These are phyloP conservation scores for Acrossocheilus fasciatus DNA, from an alignment of 2,797 vertebrate genomes.

Conservation along the genomic window DNA sequence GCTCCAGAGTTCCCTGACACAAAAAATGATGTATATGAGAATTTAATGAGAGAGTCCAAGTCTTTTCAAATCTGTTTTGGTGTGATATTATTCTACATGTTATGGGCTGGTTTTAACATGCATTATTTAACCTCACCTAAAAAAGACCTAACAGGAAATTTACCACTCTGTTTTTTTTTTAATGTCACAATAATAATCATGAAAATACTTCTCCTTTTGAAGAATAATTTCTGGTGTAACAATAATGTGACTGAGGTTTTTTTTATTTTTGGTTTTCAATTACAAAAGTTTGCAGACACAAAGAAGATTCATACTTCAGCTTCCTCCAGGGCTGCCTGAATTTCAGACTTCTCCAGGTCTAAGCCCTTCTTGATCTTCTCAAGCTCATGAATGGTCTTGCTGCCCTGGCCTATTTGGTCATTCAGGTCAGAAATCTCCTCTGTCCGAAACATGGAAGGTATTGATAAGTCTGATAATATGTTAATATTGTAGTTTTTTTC, in stretches of 20 bases:
- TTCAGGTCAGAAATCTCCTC: conserved; percentile 92
- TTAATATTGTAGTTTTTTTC: background rate
- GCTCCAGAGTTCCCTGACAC: conserved; percentile 88
- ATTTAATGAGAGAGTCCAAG: background rate
- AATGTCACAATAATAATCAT: background rate
- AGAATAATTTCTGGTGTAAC: too few relatives aligned
- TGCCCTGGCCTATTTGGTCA: conserved; percentile 88
- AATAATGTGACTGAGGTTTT: too few relatives aligned
- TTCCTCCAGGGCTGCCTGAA: conserved; percentile 92
- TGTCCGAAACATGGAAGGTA: conserved; percentile 62
- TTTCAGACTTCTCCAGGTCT: conserved; percentile 89
- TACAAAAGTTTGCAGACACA: background rate
- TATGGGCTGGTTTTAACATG: background rate
- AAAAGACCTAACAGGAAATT: background rate
- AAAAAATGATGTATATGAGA: background rate
- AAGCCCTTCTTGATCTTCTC: conserved; percentile 92
- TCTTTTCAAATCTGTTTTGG: background rate
- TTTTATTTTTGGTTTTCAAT: too few relatives aligned
- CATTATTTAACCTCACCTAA: background rate
- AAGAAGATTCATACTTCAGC: conserved; percentile 81
- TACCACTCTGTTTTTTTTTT: background rate
- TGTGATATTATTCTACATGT: background rate
- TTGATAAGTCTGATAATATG: background rate
- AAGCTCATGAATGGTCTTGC: conserved; percentile 90
- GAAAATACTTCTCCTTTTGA: background rate